These are phyloP conservation scores for Gryllus longicercus DNA, from an alignment of 2,888 invertebrate species.

Conservation along the genomic window DNA sequence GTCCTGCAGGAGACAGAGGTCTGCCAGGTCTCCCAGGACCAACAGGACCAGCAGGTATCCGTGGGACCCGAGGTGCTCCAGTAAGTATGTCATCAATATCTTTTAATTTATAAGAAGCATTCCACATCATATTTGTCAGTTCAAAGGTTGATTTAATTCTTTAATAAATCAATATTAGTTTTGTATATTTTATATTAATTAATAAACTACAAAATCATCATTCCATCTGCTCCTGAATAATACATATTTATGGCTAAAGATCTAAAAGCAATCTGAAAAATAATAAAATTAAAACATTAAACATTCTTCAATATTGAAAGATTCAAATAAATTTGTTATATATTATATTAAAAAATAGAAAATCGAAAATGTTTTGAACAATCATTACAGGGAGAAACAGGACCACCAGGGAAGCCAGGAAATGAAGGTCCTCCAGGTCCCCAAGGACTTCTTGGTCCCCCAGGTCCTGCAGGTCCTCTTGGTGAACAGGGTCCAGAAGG, in stretches of 20 bases:
- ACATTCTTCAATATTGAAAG: too few species aligned
- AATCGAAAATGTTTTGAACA: background rate
- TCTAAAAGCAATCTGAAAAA: too few species aligned
- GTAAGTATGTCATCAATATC: constrained; percentile 46
- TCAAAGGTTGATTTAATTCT: too few species aligned
- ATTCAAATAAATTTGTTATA: too few species aligned
- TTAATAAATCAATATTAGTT: too few species aligned
- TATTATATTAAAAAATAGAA: background rate
- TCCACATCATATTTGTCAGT: too few species aligned
- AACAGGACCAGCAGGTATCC: constrained; percentile 60
- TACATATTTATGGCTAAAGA: too few species aligned
- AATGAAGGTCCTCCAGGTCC: constrained; percentile 69
- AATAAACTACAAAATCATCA: too few species aligned
- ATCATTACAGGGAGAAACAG: constrained; percentile 62
- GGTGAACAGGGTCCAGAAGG: constrained; percentile 59
- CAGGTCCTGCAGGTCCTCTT: constrained; percentile 63
- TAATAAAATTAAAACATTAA: too few species aligned
- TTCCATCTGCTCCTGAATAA: too few species aligned
- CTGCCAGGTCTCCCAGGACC: constrained; percentile 62
- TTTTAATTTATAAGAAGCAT: too few species aligned
- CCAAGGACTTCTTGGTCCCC: constrained; percentile 61
- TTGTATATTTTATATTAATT: too few species aligned
- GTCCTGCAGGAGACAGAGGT: constrained; percentile 63
- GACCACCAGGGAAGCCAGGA: constrained; percentile 68
- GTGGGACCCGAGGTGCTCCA: constrained; percentile 62